phyloP scores from a whole-genome alignment of 2,113 vertebrate species.

The Poeciliopsis occidentalis region DNA sequence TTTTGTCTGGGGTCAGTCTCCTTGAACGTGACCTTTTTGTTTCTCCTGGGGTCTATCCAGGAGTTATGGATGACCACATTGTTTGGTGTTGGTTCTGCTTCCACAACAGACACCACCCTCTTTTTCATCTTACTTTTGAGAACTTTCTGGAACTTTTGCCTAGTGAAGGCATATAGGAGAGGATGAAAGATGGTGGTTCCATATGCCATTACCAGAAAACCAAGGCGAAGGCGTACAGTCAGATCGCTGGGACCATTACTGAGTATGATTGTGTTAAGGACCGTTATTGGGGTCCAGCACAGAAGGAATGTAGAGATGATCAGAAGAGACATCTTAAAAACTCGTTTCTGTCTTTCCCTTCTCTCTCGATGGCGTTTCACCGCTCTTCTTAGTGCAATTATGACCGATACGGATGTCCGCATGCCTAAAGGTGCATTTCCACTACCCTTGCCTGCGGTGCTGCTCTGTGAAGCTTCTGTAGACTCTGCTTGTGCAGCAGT shows the following conservation, averaged over 20 bases:
- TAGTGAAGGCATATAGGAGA: slow-evolving; percentile 93
- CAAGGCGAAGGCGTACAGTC: slow-evolving; percentile 89
- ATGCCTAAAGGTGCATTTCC: slow-evolving; percentile 88
- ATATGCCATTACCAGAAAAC: slow-evolving; percentile 96
- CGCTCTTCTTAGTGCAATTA: slow-evolving; percentile 92
- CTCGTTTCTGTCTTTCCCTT: slow-evolving; percentile 90
- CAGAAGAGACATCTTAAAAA: slow-evolving; percentile 94
- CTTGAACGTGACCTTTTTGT: slow-evolving; percentile 90
- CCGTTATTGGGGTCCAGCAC: slow-evolving; percentile 97
- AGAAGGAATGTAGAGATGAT: slow-evolving; percentile 97
- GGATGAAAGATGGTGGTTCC: slow-evolving; percentile 97
- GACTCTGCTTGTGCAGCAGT: slow-evolving; percentile 86
- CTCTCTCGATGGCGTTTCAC: slow-evolving; percentile 93
- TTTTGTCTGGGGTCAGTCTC: slow-evolving; percentile 90
- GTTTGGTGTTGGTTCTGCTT: slow-evolving; percentile 91
- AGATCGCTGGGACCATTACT: slow-evolving; percentile 91
- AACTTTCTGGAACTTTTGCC: slow-evolving; percentile 97
- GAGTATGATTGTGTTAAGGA: slow-evolving; percentile 93
- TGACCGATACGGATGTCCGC: slow-evolving; percentile 93
- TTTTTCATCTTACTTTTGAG: slow-evolving; percentile 99
- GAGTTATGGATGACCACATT: slow-evolving; percentile 94
- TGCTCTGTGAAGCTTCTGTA: slow-evolving; percentile 85
- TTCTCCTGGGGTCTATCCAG: slow-evolving; percentile 93
- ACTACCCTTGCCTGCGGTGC: slow-evolving; percentile 77
- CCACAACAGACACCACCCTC: slow-evolving; percentile 92